These are phyloP conservation scores for Ophonus ardosiacus DNA, from an alignment of 2,888 invertebrate species.

Conservation along the genomic window DNA sequence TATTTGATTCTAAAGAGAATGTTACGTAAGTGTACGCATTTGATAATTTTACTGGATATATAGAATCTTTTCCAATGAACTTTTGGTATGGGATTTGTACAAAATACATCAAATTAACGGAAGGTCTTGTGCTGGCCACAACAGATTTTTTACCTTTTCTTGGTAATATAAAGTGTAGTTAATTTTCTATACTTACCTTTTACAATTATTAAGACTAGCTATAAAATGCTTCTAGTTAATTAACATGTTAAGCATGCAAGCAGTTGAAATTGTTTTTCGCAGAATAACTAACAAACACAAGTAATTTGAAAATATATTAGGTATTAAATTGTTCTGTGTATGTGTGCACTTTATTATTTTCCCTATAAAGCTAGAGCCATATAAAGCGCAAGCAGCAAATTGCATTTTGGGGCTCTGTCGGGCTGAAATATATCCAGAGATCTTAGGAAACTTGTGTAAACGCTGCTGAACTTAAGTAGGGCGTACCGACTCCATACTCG, in stretches of 20 bases:
- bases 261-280: background rate
- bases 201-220: background rate
- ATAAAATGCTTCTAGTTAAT: background rate
- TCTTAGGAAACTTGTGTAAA: conserved; percentile 22
- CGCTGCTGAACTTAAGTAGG: conserved; percentile 24
- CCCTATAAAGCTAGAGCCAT: background rate
- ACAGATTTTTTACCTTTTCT: no score
- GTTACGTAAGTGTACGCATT: no score
- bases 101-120: no score
- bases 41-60: no score
- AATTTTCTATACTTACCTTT: background rate
- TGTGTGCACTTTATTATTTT: conserved; percentile 11
- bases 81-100: no score
- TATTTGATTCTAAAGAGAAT: no score
- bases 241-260: background rate
- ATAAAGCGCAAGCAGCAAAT: background rate
- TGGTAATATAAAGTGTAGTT: no score
- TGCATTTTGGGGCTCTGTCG: conserved; percentile 2
- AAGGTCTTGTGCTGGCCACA: no score
- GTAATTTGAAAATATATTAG: background rate
- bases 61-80: no score
- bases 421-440: background rate
- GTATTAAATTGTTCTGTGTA: background rate
- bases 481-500: conserved; percentile 41
- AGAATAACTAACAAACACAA: background rate